These are phyloP conservation scores for Salminus brasiliensis DNA, from an alignment of 2,113 vertebrate species.

Conservation along the genomic window DNA sequence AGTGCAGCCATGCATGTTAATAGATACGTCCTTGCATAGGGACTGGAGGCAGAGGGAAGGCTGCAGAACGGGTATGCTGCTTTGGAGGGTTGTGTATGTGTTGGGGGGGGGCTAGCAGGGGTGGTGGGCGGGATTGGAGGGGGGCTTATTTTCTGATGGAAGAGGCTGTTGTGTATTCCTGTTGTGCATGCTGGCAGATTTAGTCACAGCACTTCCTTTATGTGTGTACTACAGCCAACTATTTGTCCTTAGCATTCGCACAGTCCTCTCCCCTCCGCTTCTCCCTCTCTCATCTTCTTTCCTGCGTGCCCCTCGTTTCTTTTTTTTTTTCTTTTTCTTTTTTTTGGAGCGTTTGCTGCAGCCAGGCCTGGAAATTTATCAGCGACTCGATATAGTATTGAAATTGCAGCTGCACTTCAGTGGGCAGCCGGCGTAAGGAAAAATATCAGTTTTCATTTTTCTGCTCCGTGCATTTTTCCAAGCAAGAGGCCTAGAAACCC, in stretches of 20 bases:
- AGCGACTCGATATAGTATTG: conserved; percentile 79
- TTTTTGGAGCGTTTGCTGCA: conserved; percentile 64
- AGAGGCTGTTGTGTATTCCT: conserved; percentile 30
- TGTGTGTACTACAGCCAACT: conserved; percentile 33
- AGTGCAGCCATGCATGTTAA: conserved; percentile 55
- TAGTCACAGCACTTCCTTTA: conserved; percentile 41
- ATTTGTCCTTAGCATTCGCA: conserved; percentile 29
- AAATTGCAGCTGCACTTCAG: conserved; percentile 84
- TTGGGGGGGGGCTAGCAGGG: too few species aligned
- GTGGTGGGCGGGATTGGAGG: too few species aligned
- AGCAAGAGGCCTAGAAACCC: background rate
- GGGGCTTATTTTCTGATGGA: background rate
- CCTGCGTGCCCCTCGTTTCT: conserved; percentile 2
- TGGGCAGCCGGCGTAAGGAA: conserved; percentile 78
- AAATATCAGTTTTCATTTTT: conserved; percentile 57
- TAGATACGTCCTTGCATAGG: conserved; percentile 51
- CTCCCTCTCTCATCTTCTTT: background rate
- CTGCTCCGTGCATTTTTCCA: conserved; percentile 24
- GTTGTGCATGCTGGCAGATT: conserved; percentile 37
- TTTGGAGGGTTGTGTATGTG: too few species aligned
- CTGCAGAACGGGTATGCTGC: conserved; percentile 21
- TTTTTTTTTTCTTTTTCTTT: too few species aligned
- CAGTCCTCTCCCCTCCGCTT: conserved; percentile 1
- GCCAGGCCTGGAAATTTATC: conserved; percentile 73
- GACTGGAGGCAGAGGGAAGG: conserved; percentile 22